A percentile compares a stretch with the other conserved stretches of the same genome.
phyloP scores from a whole-genome alignment of 2,888 invertebrate genomes.

The Scrobipalpa atriplicella region DNA sequence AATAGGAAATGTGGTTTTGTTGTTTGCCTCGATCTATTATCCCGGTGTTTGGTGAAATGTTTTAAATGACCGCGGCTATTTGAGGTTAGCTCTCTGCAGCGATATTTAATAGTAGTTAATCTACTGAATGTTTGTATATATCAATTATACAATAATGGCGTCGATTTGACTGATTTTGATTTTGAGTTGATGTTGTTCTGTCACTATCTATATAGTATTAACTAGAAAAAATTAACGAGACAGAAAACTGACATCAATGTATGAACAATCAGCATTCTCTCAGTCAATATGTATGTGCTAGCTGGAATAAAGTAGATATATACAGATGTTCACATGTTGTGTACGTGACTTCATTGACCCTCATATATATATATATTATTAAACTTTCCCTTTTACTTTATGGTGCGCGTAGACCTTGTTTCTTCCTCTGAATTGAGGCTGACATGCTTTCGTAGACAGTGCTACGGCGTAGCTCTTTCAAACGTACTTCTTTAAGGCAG shows the following conservation, averaged over 20 bases:
- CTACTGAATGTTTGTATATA: no score
- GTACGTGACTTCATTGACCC: no score
- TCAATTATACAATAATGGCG: no score
- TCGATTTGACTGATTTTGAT: no score
- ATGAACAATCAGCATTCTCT: no score
- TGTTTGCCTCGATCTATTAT: neutral
- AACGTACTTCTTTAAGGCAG: neutral
- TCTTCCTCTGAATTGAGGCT: neutral
- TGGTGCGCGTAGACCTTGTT: neutral
- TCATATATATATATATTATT: neutral
- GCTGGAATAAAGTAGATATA: no score
- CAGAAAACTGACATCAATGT: no score
- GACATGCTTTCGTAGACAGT: constrained; percentile 3
- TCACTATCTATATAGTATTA: no score
- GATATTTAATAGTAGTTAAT: neutral
- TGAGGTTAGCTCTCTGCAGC: neutral
- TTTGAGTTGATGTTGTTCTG: no score
- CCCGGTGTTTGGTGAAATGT: neutral
- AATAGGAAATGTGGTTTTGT: neutral
- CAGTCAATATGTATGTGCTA: no score
- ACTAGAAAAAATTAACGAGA: no score
- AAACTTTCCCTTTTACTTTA: neutral
- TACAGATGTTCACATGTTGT: no score
- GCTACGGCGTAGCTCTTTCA: constrained; percentile 17
- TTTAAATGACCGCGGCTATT: neutral